Evolutionary conservation across 1,140 invertebrate genomes (phyloP).

Genomic region (Aleiodes sp.): DNA sequence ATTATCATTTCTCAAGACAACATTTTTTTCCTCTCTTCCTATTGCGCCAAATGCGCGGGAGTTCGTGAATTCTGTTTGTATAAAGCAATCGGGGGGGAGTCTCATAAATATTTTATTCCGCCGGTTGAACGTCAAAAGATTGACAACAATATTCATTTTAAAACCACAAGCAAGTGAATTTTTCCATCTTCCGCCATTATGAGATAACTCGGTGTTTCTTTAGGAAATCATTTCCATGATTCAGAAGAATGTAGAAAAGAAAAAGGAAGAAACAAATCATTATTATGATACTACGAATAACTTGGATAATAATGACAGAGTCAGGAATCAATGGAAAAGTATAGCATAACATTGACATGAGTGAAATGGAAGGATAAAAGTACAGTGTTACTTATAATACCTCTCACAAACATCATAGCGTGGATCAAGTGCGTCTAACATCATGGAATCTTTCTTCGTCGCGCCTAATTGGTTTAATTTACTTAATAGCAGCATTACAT

Average conservation of each 20-base stretch:
- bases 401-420: neutral
- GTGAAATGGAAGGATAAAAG: neutral
- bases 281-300: neutral
- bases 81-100: too few relatives aligned
- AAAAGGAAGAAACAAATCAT: neutral
- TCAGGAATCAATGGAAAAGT: neutral
- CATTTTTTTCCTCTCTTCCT: neutral
- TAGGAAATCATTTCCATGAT: too few relatives aligned
- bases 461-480: slow-evolving; percentile 49
- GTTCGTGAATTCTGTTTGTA: neutral
- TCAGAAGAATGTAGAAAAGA: neutral
- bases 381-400: neutral
- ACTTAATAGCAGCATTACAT: slow-evolving; percentile 42
- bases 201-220: neutral
- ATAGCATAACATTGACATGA: slow-evolving; percentile 6
- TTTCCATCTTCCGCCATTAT: neutral
- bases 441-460: slow-evolving; percentile 30
- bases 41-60: neutral
- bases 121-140: neutral
- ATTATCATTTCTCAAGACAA: neutral
- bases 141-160: neutral
- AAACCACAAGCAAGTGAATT: neutral
- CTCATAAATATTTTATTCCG: neutral
- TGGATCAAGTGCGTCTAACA: slow-evolving; percentile 15
- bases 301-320: neutral